A percentile compares a stretch with the other conserved stretches of the same genome.
phyloP scores from a whole-genome alignment of 2,113 vertebrate genomes.

The Neotoma lepida region DNA sequence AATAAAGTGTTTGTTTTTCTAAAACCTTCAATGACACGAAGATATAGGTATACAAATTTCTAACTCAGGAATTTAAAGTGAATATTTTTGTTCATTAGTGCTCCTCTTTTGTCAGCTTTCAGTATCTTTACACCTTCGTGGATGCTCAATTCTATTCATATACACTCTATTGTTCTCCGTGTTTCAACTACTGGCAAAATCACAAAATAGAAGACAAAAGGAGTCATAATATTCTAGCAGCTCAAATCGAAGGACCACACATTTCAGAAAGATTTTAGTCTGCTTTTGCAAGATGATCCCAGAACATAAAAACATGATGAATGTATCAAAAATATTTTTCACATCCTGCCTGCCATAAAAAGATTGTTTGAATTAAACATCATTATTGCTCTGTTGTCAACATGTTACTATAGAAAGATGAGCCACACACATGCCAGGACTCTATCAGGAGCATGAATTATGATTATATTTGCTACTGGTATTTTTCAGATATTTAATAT shows the following conservation, averaged over 20 bases:
- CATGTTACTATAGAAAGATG: constrained; percentile 57
- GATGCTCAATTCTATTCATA: constrained; percentile 77
- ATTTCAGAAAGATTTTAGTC: constrained; percentile 70
- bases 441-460: constrained; percentile 57
- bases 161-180: constrained; percentile 79
- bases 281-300: constrained; percentile 69
- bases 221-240: constrained; percentile 83
- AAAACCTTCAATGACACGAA: constrained; percentile 34
- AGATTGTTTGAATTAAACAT: constrained; percentile 78
- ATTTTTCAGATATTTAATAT: constrained; percentile 51
- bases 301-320: constrained; percentile 74
- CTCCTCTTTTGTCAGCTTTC: constrained; percentile 77
- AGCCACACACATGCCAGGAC: constrained; percentile 43
- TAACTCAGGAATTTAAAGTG: constrained; percentile 62
- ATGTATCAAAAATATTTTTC: constrained; percentile 80
- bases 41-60: constrained; percentile 46
- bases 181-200: constrained; percentile 78
- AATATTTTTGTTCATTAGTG: constrained; percentile 77
- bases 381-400: constrained; percentile 74
- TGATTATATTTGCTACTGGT: constrained; percentile 8
- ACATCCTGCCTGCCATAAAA: constrained; percentile 75
- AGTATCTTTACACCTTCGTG: constrained; percentile 78
- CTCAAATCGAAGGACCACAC: constrained; percentile 75
- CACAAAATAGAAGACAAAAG: constrained; percentile 82
- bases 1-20: constrained; percentile 51